phyloP scores from a whole-genome alignment of 2,113 vertebrate species.

The Amphilophus citrinellus region DNA sequence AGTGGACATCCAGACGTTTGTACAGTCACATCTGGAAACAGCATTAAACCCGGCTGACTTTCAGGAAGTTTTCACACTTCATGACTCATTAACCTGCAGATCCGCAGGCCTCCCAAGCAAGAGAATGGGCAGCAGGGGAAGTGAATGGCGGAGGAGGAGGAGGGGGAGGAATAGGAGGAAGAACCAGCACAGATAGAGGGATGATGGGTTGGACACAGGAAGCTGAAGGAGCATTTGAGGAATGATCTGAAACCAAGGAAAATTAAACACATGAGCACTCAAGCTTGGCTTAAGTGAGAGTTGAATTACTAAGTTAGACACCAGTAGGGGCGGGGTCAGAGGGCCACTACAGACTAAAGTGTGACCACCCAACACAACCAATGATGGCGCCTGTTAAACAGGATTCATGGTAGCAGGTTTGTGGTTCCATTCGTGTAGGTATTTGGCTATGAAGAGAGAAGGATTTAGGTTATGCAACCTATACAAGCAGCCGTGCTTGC shows the following conservation, averaged over 20 bases:
- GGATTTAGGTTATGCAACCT: not conserved
- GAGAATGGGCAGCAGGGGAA: constrained; percentile 40
- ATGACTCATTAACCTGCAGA: constrained; percentile 90
- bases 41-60: constrained; percentile 81
- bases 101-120: constrained; percentile 64
- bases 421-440: not conserved
- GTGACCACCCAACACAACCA: not conserved
- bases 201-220: constrained; percentile 39
- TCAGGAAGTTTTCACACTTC: constrained; percentile 97
- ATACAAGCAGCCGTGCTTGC: not conserved
- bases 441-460: not conserved
- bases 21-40: constrained; percentile 88
- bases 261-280: not conserved
- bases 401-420: not conserved
- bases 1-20: constrained; percentile 53
- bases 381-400: not conserved
- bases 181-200: constrained; percentile 22
- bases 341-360: too few species aligned
- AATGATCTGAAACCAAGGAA: constrained; percentile 9
- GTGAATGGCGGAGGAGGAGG: constrained; percentile 17
- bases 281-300: constrained; percentile 4
- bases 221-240: constrained; percentile 21
- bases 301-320: constrained; percentile 13
- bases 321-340: not conserved
- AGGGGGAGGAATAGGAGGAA: constrained; percentile 8